Base-by-base conservation (phyloP, 2,113 vertebrate species). In the Microcebus tavaratra region DNA sequence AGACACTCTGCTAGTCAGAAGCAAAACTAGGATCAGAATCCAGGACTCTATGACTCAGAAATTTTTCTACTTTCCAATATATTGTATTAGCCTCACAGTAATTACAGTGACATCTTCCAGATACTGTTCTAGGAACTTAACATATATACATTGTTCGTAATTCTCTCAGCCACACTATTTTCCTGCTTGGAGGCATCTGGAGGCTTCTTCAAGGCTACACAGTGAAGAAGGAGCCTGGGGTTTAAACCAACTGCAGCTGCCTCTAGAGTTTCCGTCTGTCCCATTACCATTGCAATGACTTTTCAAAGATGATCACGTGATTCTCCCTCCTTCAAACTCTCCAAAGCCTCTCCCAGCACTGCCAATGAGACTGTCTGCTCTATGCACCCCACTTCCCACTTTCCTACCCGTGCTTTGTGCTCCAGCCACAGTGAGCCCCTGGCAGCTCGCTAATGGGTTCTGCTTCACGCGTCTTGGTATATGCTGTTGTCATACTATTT, bases 381-480 rank as follows among this genome's bases (percentile, higher is more conserved):
- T 21, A 18, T 15, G 1, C 10, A 53, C 42, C 23, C 59, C 45
- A 23, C 11, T 21, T 18, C 61, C 29, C 27, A 3, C 63, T 23
- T 39, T 94, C 23, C 76, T n/a, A n/a, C 25, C 45, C 27, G 20
- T 1, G 31, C 7, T 72, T 36, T 85, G 45, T 31, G 13, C 25
- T 67, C 57, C 8, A 21, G 61, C 42, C 4, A 4, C 34, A 3
- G n/a, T 2, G 3, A 59, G 14, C 27, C 68, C 42, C 59, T 29
- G 29, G 6, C 13, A 27, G 48, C 29, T 73, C 17, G 23, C 20
- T 39, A 21, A 29, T 21, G 21, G 25, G 3, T 36, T 0, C 6
- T 53, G 31, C 1, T 50, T 50, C 18, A 0, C 0, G 10, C 34
- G 17, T 83, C 31, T 34, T 14, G 3, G 4, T 21, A 0, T 17